Conservation (phyloP, 1,140 invertebrate species). For the Rhopalosiphum padi region DNA sequence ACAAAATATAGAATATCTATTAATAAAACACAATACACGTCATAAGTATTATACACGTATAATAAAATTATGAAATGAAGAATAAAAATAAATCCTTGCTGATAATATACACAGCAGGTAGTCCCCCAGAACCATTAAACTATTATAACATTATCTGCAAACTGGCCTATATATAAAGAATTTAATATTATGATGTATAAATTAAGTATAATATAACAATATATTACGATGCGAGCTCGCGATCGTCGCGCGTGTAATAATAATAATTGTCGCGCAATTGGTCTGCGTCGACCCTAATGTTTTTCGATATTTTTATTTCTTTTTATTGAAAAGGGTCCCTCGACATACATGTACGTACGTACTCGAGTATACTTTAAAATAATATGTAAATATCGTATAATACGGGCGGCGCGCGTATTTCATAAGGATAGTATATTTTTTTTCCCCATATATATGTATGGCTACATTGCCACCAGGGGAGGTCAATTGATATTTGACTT, state of each 20-base stretch:
- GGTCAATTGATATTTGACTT: constrained; percentile 58
- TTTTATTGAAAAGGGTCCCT: constrained; percentile 50
- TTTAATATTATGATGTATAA: not conserved
- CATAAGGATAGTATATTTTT: not conserved
- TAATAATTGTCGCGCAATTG: constrained; percentile 48
- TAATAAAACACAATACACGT: not conserved
- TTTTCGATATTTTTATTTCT: constrained; percentile 37
- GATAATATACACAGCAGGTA: not conserved
- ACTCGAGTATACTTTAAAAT: not conserved
- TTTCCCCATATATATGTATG: not conserved
- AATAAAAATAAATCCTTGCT: not conserved
- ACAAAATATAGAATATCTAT: not conserved
- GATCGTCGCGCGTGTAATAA: not conserved
- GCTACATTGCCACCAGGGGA: not conserved
- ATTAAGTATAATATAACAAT: not conserved
- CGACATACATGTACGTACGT: not conserved
- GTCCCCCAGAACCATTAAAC: not conserved
- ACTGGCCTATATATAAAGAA: not conserved
- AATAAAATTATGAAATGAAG: not conserved
- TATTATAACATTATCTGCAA: not conserved
- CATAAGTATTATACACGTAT: not conserved
- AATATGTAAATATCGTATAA: constrained; percentile 13
- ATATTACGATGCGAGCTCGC: not conserved
- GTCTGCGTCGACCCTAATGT: not conserved
- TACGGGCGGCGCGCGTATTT: not conserved